phyloP scores from a whole-genome alignment of 2,797 vertebrate genomes.

The Aulostomus chinensis region DNA sequence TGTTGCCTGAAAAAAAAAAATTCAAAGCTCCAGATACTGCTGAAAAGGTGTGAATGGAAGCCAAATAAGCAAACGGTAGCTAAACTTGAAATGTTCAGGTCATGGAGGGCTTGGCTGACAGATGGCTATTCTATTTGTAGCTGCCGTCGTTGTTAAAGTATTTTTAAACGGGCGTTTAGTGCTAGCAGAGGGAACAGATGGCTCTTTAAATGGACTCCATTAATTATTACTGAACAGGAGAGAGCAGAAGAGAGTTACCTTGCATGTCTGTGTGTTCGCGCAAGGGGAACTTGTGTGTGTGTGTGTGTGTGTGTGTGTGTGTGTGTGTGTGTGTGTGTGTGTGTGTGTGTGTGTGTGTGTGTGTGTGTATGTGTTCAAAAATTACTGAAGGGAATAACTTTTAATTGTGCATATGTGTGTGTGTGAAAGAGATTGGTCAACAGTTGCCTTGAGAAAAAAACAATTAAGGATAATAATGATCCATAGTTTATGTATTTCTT shows the following conservation, averaged over 20 bases:
- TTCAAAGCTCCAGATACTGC: conserved; percentile 31
- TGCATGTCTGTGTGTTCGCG: conserved; percentile 14
- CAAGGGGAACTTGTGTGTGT: too few relatives aligned
- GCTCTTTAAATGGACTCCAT: conserved; percentile 83
- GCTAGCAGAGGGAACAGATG: conserved; percentile 81
- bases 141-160: conserved; percentile 77
- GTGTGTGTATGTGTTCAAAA: conserved; percentile 50
- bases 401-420: conserved; percentile 47
- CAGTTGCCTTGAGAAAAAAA: conserved; percentile 49
- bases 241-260: conserved; percentile 61
- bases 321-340: conserved; percentile 5
- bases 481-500: conserved; percentile 1
- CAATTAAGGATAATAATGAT: conserved; percentile 21
- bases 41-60: conserved; percentile 41
- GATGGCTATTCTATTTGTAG: conserved; percentile 80
- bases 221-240: conserved; percentile 80
- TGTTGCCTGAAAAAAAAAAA: neutral
- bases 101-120: conserved; percentile 68
- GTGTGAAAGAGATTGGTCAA: conserved; percentile 53
- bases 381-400: conserved; percentile 65
- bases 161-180: conserved; percentile 83
- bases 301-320: conserved; percentile 10
- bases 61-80: conserved; percentile 56
- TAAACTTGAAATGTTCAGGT: conserved; percentile 66
- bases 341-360: conserved; percentile 10